Percentiles rank a stretch among this genome's conserved stretches.
Evolutionary conservation across 2,113 vertebrate genomes (phyloP).

Genomic region (Larimichthys polyactis): DNA sequence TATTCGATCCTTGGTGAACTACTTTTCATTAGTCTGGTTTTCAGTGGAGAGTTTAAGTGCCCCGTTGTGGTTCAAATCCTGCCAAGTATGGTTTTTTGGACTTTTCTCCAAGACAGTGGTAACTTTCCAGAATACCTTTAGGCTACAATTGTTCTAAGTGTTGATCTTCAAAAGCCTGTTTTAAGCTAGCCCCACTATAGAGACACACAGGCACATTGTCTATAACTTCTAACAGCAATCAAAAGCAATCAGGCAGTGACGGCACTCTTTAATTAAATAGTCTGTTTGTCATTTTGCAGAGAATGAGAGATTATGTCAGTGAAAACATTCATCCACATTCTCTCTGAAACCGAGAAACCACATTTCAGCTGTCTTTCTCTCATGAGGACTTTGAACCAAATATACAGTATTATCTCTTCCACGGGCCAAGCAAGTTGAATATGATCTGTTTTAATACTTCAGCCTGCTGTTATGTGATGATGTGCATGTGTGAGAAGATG

Average conservation of each 20-base stretch:
- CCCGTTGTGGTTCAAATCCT: slow-evolving; percentile 9
- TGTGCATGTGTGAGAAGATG: not conserved
- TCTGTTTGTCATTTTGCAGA: slow-evolving; percentile 14
- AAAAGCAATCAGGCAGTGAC: slow-evolving; percentile 17
- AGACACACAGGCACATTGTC: slow-evolving; percentile 17
- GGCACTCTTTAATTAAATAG: slow-evolving; percentile 24
- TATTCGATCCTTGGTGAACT: slow-evolving; percentile 2
- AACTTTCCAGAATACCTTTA: slow-evolving; percentile 16
- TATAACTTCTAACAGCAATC: not conserved
- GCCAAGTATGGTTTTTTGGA: slow-evolving; percentile 18
- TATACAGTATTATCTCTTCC: not conserved
- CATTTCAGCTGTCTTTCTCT: not conserved
- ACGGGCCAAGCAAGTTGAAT: slow-evolving; percentile 21
- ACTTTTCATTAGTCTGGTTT: slow-evolving; percentile 7
- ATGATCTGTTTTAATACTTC: slow-evolving; percentile 58
- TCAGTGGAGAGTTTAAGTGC: slow-evolving; percentile 16
- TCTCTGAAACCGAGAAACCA: not conserved
- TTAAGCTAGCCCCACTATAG: not conserved
- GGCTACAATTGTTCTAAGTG: slow-evolving; percentile 19
- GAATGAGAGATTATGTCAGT: slow-evolving; percentile 17
- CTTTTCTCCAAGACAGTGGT: slow-evolving; percentile 3
- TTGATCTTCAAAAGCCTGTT: not conserved
- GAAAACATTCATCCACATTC: not conserved
- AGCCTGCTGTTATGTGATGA: slow-evolving; percentile 12
- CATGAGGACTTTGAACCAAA: slow-evolving; percentile 55